Evolutionary conservation across 92 coral and sea anemone genomes (phyloP).

Genomic region (Actinostola sp.): DNA sequence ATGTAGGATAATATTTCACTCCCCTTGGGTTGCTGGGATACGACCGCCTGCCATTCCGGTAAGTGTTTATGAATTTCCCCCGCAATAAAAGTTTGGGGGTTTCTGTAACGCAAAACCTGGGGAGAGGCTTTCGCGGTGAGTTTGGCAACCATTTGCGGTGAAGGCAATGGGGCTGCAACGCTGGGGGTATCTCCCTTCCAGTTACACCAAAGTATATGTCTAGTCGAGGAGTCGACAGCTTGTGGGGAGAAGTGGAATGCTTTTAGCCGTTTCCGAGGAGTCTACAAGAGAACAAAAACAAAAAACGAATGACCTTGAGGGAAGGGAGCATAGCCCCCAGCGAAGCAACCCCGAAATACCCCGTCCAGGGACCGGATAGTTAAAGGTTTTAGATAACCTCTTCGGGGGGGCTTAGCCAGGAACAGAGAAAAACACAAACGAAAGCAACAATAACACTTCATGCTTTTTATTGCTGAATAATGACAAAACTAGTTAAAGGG

Average conservation of each 20-base stretch:
- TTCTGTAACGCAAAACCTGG: not conserved
- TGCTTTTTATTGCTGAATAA: too few relatives aligned
- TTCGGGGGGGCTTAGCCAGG: not conserved
- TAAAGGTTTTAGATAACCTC: constrained; percentile 9
- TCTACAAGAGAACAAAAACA: not conserved
- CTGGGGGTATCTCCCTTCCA: not conserved
- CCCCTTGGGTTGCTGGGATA: constrained; percentile 4
- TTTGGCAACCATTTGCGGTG: not conserved
- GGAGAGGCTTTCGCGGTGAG: not conserved
- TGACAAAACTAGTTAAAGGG: too few relatives aligned
- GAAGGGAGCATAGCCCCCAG: not conserved
- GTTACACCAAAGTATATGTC: not conserved
- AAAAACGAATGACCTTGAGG: not conserved
- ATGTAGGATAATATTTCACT: constrained; percentile 13
- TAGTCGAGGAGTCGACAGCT: not conserved
- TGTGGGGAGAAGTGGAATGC: not conserved
- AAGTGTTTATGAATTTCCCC: not conserved
- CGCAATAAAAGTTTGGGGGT: not conserved
- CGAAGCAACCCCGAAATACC: not conserved
- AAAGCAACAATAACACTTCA: too few relatives aligned
- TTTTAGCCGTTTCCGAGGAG: not conserved
- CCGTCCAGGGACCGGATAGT: too few relatives aligned
- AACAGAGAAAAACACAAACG: too few relatives aligned
- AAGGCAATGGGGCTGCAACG: not conserved
- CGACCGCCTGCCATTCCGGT: not conserved